Conservation (phyloP, 2,113 vertebrate genomes). For the Prochilodus magdalenae region DNA sequence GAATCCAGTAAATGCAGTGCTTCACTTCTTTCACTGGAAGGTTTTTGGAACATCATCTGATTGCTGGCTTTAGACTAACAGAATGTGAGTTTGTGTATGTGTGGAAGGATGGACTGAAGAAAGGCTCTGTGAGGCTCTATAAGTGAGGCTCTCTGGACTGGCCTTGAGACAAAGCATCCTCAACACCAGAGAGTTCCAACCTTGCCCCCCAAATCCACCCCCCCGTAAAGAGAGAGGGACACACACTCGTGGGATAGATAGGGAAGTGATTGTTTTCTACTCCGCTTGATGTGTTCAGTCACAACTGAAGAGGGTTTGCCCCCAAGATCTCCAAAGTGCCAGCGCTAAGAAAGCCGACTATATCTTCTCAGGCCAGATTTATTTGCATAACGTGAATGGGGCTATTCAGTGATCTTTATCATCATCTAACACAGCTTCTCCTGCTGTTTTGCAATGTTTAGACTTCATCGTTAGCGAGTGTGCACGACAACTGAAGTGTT, state of each 20-base stretch:
- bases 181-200: constrained; percentile 40
- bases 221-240: not conserved
- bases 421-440: not conserved
- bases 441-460: constrained; percentile 27
- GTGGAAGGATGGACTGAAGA: constrained; percentile 37
- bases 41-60: constrained; percentile 18
- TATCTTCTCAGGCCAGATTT: constrained; percentile 21
- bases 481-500: not conserved
- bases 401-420: constrained; percentile 25
- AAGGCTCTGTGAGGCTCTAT: constrained; percentile 29
- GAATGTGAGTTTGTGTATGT: constrained; percentile 34
- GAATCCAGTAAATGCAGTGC: not conserved
- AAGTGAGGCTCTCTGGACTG: constrained; percentile 41
- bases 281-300: constrained; percentile 45
- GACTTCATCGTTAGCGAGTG: not conserved
- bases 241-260: constrained; percentile 21
- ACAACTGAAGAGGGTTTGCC: constrained; percentile 24
- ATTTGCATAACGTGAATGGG: constrained; percentile 38
- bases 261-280: constrained; percentile 22
- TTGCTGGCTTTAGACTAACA: constrained; percentile 28
- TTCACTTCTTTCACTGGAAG: not conserved
- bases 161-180: constrained; percentile 51
- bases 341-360: not conserved
- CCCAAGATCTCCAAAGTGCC: not conserved
- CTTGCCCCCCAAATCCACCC: not conserved